These are phyloP conservation scores for Strigamia crassipes DNA, from an alignment of 2,888 invertebrate genomes.

Conservation along the genomic window DNA sequence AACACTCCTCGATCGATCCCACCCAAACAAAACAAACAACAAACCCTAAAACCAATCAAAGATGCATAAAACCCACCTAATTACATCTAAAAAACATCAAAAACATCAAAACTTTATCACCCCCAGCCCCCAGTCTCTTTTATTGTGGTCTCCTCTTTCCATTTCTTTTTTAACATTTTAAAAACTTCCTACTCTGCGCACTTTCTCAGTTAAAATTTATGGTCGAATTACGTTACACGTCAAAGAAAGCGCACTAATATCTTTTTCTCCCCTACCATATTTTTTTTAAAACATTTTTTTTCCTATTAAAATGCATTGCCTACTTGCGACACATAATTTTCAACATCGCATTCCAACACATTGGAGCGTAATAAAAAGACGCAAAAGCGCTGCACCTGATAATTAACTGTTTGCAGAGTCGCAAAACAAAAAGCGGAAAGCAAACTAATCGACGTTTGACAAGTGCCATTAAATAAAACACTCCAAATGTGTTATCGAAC, in stretches of 20 bases:
- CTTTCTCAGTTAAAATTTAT: conserved; percentile 24
- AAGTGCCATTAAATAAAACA: neutral
- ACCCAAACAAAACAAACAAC: too few relatives aligned
- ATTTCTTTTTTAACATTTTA: neutral
- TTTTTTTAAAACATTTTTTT: conserved; percentile 26
- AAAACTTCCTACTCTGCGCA: conserved; percentile 24
- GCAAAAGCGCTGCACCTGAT: neutral
- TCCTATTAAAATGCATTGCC: conserved; percentile 21
- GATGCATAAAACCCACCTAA: too few relatives aligned
- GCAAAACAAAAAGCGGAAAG: neutral
- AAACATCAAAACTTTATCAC: neutral
- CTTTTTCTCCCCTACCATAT: neutral
- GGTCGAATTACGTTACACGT: conserved; percentile 40
- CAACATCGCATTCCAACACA: conserved; percentile 32
- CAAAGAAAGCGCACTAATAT: conserved; percentile 40
- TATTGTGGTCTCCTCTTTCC: conserved; percentile 8
- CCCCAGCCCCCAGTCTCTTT: neutral
- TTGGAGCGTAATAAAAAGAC: conserved; percentile 8
- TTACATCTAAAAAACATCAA: neutral
- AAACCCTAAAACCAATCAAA: too few relatives aligned
- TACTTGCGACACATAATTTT: conserved; percentile 39
- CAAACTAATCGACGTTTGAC: neutral
- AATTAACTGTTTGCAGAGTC: neutral
- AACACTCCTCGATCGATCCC: too few relatives aligned
- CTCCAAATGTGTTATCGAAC: neutral